Evolutionary conservation across 2,888 invertebrate genomes (phyloP).

Genomic region (Eristalis pertinax): DNA sequence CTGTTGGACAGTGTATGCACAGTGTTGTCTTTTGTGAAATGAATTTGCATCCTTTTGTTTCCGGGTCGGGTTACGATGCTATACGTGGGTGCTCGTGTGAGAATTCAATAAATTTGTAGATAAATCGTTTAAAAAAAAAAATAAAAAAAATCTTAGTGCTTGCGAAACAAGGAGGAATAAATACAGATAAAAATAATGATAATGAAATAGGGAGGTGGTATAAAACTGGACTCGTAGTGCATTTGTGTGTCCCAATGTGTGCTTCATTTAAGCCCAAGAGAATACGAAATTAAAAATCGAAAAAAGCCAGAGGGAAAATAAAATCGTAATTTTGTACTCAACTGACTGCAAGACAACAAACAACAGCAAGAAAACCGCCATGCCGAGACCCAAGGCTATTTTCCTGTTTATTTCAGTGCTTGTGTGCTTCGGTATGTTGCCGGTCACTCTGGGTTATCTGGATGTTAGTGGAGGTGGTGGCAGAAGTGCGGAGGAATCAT

Average conservation of each 20-base stretch:
- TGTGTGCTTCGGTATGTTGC: conserved; percentile 62
- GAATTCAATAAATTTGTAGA: conserved; percentile 10
- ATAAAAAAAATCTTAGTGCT: conserved; percentile 14
- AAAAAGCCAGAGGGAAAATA: conserved; percentile 34
- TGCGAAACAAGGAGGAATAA: conserved; percentile 34
- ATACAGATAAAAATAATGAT: conserved; percentile 25
- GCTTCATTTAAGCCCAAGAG: conserved; percentile 28
- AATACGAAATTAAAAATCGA: conserved; percentile 41
- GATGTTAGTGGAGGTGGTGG: conserved; percentile 58
- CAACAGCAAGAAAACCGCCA: conserved; percentile 48
- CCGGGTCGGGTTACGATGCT: conserved; percentile 32
- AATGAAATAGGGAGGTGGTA: conserved; percentile 35
- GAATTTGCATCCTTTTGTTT: conserved; percentile 55
- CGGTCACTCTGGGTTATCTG: conserved; percentile 59
- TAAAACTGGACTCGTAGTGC: conserved; percentile 51
- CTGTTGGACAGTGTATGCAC: conserved; percentile 25
- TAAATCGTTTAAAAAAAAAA: background rate
- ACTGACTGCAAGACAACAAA: conserved; percentile 55
- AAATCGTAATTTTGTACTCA: conserved; percentile 52
- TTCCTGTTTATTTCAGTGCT: conserved; percentile 50
- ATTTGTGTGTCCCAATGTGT: conserved; percentile 32
- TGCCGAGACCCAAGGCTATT: conserved; percentile 59
- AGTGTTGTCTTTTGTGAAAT: conserved; percentile 46
- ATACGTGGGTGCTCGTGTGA: conserved; percentile 44
- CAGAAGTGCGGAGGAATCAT: conserved; percentile 43